These are phyloP conservation scores for Leucoraja ocellata DNA, from an alignment of 2,797 vertebrate species.

Conservation along the genomic window DNA sequence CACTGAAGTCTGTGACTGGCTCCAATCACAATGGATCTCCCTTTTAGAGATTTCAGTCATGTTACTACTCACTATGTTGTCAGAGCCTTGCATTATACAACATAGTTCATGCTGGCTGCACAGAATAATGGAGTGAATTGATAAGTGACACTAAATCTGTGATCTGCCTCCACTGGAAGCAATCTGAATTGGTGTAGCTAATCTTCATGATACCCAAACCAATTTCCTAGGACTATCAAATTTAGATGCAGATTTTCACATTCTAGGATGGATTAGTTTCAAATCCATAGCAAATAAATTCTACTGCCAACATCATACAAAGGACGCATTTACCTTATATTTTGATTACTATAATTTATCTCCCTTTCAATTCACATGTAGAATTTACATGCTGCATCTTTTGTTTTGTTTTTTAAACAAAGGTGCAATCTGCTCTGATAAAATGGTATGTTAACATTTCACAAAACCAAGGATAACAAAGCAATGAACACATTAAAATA, in stretches of 20 bases:
- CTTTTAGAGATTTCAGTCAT: no score
- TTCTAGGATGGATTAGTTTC: slow-evolving; percentile 40
- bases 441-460: neutral
- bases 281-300: slow-evolving; percentile 40
- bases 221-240: neutral
- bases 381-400: slow-evolving; percentile 39
- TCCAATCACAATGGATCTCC: no score
- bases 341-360: slow-evolving; percentile 20
- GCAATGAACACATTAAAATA: neutral
- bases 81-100: no score
- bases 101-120: no score
- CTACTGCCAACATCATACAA: neutral
- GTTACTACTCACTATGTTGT: no score
- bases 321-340: neutral
- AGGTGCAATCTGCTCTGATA: neutral
- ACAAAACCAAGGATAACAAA: neutral
- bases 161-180: slow-evolving; percentile 28
- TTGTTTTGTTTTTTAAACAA: slow-evolving; percentile 41
- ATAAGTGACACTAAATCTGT: slow-evolving; percentile 42
- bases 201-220: no score
- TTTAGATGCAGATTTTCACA: neutral
- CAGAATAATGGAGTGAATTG: no score
- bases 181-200: neutral
- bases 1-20: no score
- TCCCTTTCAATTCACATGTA: slow-evolving; percentile 1